Base-by-base conservation (phyloP, 2,888 invertebrate genomes). In the Adela reaumurella region DNA sequence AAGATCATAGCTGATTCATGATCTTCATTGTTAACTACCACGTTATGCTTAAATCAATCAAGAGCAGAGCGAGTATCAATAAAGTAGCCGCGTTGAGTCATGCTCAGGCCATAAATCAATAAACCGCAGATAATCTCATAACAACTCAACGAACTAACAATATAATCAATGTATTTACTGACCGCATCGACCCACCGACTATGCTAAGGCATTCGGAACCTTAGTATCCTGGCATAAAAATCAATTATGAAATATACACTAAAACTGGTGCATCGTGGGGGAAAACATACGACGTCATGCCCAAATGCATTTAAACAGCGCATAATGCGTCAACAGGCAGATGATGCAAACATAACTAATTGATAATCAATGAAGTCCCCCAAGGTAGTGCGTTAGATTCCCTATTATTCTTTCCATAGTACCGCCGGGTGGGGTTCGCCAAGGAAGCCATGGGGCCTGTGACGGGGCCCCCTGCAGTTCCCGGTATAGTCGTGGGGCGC, bases 301-400 rank as follows among this genome's bases (percentile, higher is more conserved):
- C 68, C 67, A 69, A 70, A 60, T 59, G 58, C 72, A 68, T 74
- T 67, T 78, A 77, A 78, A 76, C 67, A 74, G 67, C 73, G 71
- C 65, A 74, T 74, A 77, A 78, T 74, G 65, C 63, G 64, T 59
- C 65, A 65, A 69, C 69, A 70, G 62, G 46, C 65, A 66, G 62
- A 69, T 69, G 70, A 70, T 71, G 70, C 67, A 64, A 70, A 70
- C 65, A 73, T 69, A 68, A 74, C 72, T 74, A 77, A 78, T 78
- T 76, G 77, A 77, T 77, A 77, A 78, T 76, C 77, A 73, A 72
- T 76, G 73, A 64, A 63, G 63, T 62, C 57, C 60, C 60, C 54
- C 64, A 62, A 59, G 67, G 74, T 58, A 58, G 56, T 56, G 56
- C 57, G 55, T 58, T 63, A 49, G 62, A 63, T 49, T 70, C 72